A percentile compares a stretch with the other conserved stretches of the same genome.
Evolutionary conservation across 2,888 invertebrate genomes (phyloP).

Genomic region (Ctena decussata): DNA sequence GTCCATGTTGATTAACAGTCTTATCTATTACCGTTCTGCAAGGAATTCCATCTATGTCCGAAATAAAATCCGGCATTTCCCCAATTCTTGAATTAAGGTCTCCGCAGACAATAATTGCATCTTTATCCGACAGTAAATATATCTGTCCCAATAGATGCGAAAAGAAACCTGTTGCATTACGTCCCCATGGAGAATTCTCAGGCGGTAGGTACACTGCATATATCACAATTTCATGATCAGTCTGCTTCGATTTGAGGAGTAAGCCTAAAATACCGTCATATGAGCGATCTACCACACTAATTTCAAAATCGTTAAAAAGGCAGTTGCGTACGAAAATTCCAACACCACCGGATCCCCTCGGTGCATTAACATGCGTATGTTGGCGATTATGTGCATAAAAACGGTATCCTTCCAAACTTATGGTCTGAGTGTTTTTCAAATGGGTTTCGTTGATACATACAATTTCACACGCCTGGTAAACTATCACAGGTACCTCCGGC

Average conservation of each 20-base stretch:
- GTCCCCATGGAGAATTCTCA: slow-evolving; percentile 14
- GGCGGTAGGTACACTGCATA: slow-evolving; percentile 19
- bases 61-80: not conserved
- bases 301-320: not conserved
- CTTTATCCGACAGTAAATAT: not conserved
- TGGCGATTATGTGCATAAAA: not conserved
- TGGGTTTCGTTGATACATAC: not conserved
- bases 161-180: slow-evolving; percentile 10
- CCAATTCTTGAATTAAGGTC: slow-evolving; percentile 15
- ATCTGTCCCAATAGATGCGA: slow-evolving; percentile 12
- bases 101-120: not conserved
- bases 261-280: slow-evolving; percentile 14
- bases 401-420: not conserved
- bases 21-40: not conserved
- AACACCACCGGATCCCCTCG: not conserved
- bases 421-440: not conserved
- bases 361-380: not conserved
- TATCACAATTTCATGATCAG: not conserved
- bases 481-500: too few relatives aligned
- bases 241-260: not conserved
- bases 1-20: slow-evolving; percentile 22
- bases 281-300: not conserved
- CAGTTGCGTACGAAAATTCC: not conserved
- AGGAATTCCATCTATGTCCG: not conserved
- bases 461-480: too few relatives aligned